Base-by-base conservation (phyloP, 2,797 vertebrate genomes). In the Ctenopoma kingsleyae region DNA sequence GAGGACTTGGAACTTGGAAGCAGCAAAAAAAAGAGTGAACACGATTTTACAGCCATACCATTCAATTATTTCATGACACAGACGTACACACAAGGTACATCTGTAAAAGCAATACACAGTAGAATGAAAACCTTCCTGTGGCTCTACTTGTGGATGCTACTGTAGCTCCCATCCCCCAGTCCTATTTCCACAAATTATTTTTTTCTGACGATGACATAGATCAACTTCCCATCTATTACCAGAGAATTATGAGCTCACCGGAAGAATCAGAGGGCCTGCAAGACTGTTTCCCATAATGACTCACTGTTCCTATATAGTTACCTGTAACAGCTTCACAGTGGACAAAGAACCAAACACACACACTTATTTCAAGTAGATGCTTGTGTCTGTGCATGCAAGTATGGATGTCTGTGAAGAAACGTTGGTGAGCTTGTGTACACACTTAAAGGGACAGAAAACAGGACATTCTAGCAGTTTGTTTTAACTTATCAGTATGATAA, bases 191-290 rank as follows among this genome's bases (percentile, higher is more conserved):
- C 41, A 44, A 44, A 44, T 44, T 0, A 5, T 48, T 44, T 68
- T 63, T 67, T 75, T 49, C 48, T 63, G 25, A 55, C 59, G 71
- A 88, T 83, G 85, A 83, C 79, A 84, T 47, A 76, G 87, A 86
- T 83, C 59, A 72, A 71, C 43, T 51, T 19, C 35, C 19, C 3
- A 46, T 66, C 58, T 22, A 64, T 69, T 78, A 67, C 67, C 74
- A 78, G 82, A 83, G 48, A 71, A 68, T 83, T 69, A 87, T 82
- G 81, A 86, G 72, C 75, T 89, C 83, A 88, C 74, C 79, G 81
- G 80, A 83, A 88, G 82, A 85, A 87, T 76, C 62, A 62, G 58
- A 78, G 74, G 64, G 66, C 60, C 83, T 83, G 66, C 43, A 70
- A 13, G 66, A 54, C 61, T 61, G 55, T 68, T 75, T 62, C 43